Percentiles rank a stretch among this genome's conserved stretches.
Evolutionary conservation across 2,888 invertebrate species (phyloP).

Genomic region (Leucozona laternaria): DNA sequence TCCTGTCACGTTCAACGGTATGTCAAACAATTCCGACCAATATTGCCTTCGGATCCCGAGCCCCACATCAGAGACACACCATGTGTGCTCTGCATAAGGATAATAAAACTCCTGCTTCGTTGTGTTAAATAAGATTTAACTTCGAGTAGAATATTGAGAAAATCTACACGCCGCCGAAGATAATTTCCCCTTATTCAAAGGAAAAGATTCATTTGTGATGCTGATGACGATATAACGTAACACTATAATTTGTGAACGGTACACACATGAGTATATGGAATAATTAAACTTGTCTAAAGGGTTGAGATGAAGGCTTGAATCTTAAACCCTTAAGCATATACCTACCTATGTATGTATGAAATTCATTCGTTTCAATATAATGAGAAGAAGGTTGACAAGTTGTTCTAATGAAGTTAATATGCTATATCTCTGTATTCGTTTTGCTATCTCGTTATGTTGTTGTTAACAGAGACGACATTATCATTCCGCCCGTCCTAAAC

Average conservation of each 20-base stretch:
- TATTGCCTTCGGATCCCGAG: slow-evolving; percentile 54
- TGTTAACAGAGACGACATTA: slow-evolving; percentile 70
- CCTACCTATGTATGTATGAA: slow-evolving; percentile 32
- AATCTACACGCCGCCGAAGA: slow-evolving; percentile 60
- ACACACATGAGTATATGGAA: slow-evolving; percentile 67
- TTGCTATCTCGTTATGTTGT: slow-evolving; percentile 73
- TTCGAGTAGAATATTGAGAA: slow-evolving; percentile 29
- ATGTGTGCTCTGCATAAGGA: slow-evolving; percentile 33
- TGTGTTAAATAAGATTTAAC: slow-evolving; percentile 54
- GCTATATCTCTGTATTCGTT: slow-evolving; percentile 62
- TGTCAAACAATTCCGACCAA: slow-evolving; percentile 53
- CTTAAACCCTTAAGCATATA: slow-evolving; percentile 35
- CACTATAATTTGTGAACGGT: slow-evolving; percentile 70
- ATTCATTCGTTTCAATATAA: slow-evolving; percentile 58
- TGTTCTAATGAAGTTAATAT: slow-evolving; percentile 75
- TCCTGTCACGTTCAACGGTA: slow-evolving; percentile 58
- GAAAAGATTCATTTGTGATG: slow-evolving; percentile 51
- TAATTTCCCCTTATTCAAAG: slow-evolving; percentile 68
- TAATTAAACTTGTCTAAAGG: slow-evolving; percentile 70
- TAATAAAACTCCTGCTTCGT: slow-evolving; percentile 31
- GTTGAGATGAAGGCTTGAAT: slow-evolving; percentile 14
- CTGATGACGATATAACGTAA: slow-evolving; percentile 53
- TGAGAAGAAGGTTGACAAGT: slow-evolving; percentile 74
- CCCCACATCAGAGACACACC: slow-evolving; percentile 19
- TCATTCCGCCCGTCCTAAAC: slow-evolving; percentile 5